Conservation (phyloP, 2,888 invertebrate species). For the Drosophila neonasuta region DNA sequence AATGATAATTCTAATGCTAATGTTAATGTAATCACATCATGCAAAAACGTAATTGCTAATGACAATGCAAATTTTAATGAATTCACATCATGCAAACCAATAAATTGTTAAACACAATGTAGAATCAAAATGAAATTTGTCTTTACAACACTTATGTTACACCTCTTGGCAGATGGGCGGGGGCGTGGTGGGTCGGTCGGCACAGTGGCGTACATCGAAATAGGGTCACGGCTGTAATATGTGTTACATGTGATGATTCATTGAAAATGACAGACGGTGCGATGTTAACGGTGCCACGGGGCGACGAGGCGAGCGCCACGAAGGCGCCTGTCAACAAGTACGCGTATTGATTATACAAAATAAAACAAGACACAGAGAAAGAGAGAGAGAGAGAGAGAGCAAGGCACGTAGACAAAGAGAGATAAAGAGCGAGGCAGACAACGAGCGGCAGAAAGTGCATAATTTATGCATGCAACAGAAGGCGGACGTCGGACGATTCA, state of each 20-base stretch:
- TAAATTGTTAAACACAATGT: background rate
- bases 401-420: background rate
- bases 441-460: conserved; percentile 28
- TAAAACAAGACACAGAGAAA: conserved; percentile 7
- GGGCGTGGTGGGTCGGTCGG: conserved; percentile 28
- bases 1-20: background rate
- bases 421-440: conserved; percentile 1
- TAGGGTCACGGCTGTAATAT: conserved; percentile 55
- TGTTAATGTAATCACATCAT: background rate
- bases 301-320: conserved; percentile 19
- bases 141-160: background rate
- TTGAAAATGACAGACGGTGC: conserved; percentile 31
- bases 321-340: conserved; percentile 64
- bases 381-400: background rate
- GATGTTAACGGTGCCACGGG: conserved; percentile 36
- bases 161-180: background rate
- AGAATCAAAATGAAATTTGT: conserved; percentile 14
- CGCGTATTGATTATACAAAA: conserved; percentile 56
- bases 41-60: background rate
- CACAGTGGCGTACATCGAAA: conserved; percentile 67
- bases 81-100: background rate
- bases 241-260: conserved; percentile 38
- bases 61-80: background rate
- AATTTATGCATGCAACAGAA: conserved; percentile 58
- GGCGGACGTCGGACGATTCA: conserved; percentile 48